Conservation (phyloP, 2,797 vertebrate species). For the Pangasius mekongensis region DNA sequence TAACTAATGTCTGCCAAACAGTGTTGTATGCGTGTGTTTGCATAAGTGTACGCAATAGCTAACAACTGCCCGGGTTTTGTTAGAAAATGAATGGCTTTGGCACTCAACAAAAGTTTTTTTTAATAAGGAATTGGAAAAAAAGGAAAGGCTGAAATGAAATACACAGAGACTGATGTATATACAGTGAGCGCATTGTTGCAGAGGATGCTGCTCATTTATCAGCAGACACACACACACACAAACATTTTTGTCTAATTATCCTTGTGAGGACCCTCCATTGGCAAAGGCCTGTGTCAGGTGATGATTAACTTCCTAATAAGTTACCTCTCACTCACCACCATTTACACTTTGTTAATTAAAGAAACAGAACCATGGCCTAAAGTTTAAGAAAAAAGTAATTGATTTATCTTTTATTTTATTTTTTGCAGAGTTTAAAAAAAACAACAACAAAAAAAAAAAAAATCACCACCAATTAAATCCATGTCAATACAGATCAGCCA, state of each 20-base stretch:
- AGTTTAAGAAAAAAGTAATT: neutral
- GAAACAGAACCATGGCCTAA: neutral
- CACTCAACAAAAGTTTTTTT: neutral
- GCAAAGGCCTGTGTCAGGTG: neutral
- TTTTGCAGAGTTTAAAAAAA: no score
- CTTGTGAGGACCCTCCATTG: neutral
- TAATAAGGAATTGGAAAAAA: neutral
- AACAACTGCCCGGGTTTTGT: neutral
- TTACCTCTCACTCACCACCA: neutral
- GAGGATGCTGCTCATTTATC: slow-evolving; percentile 13
- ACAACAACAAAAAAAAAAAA: neutral
- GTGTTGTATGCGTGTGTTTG: neutral
- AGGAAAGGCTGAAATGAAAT: neutral
- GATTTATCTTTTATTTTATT: neutral
- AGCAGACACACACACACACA: neutral
- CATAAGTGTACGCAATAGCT: neutral
- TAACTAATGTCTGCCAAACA: neutral
- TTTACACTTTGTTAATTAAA: neutral
- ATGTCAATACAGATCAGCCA: neutral
- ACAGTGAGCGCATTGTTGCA: neutral
- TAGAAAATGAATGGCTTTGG: neutral
- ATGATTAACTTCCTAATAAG: neutral
- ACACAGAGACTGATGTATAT: neutral
- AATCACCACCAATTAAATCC: neutral
- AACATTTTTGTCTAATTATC: neutral